Evolutionary conservation across 2,888 invertebrate species (phyloP), one percentile per base, ranked within the genome.

Genomic region (Cheilosia pagana): DNA sequence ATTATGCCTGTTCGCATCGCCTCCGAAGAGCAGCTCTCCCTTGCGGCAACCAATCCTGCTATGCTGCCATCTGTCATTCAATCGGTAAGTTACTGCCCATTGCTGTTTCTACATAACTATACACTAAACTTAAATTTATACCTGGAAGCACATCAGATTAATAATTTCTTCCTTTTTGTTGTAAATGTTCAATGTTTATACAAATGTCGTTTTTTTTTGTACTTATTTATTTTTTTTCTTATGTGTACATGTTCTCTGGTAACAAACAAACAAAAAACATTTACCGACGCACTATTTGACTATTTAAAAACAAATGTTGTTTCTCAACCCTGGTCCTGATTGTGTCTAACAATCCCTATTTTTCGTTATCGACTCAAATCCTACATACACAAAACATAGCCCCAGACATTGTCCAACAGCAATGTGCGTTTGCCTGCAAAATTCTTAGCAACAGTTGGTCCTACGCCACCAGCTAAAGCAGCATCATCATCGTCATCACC

Each of bases 21-120:
- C 60, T 86, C 89, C 6, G 91, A 91, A 63, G 92, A 91, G 77
- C 91, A 91, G 35, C 89, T 92, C 39, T 91, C 91, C n/a, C 77
- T 91, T 60, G 91, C 91, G 16, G 91, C 92, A 28, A 91, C 92
- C 10, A 90, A 91, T 89, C 92, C 92, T 3, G 89, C 90, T 45
- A 88, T 91, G 78, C 86, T 91, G 67, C 91, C 92, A 10, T 90
- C 91, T 60, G 91, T 91, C 74, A 90, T 91, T 71, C 91, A 91
- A 88, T 91, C 91, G 76, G 91, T 91, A 89, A 88, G 89, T 87
- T 43, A 12, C 63, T 31, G 1, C n/a, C 21, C 19, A 19, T 19
- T 4, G 12, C 41, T 53, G 41, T n/a, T 19, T 0, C 41, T 10
- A n/a, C 2, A 19, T 35, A 23, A 21, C 23, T 19, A 25, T 14